Evolutionary conservation across 1,140 invertebrate genomes (phyloP).

Genomic region (Stegodyphus dumicola): DNA sequence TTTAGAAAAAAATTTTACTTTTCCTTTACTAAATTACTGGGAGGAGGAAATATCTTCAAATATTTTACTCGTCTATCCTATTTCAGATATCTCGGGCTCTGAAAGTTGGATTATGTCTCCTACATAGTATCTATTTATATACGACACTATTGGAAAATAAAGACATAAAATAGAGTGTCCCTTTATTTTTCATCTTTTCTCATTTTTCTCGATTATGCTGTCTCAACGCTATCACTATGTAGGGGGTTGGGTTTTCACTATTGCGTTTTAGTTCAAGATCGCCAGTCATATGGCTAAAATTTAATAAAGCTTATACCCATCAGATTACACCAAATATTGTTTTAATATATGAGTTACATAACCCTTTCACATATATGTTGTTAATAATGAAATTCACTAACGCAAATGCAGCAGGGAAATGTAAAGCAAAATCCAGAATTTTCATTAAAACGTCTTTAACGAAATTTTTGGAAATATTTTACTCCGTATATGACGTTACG

Average conservation of each 20-base stretch:
- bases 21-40: background rate
- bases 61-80: background rate
- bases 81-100: slow-evolving; percentile 15
- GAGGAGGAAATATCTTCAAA: background rate
- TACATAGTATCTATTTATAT: slow-evolving; percentile 11
- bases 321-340: too few species aligned
- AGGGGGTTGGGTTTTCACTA: background rate
- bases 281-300: background rate
- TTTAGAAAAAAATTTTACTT: background rate
- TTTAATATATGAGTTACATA: too few species aligned
- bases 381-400: too few species aligned
- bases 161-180: slow-evolving; percentile 31
- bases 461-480: too few species aligned
- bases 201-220: slow-evolving; percentile 34
- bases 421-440: too few species aligned
- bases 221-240: background rate
- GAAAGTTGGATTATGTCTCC: slow-evolving; percentile 17
- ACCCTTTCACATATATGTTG: too few species aligned
- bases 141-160: slow-evolving; percentile 15
- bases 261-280: background rate
- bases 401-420: too few species aligned
- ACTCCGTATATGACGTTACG: too few species aligned
- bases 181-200: slow-evolving; percentile 24
- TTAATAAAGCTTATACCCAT: too few species aligned
- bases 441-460: too few species aligned